These are phyloP conservation scores for Micronisus gabar DNA, from an alignment of 2,113 vertebrate species.

Conservation along the genomic window DNA sequence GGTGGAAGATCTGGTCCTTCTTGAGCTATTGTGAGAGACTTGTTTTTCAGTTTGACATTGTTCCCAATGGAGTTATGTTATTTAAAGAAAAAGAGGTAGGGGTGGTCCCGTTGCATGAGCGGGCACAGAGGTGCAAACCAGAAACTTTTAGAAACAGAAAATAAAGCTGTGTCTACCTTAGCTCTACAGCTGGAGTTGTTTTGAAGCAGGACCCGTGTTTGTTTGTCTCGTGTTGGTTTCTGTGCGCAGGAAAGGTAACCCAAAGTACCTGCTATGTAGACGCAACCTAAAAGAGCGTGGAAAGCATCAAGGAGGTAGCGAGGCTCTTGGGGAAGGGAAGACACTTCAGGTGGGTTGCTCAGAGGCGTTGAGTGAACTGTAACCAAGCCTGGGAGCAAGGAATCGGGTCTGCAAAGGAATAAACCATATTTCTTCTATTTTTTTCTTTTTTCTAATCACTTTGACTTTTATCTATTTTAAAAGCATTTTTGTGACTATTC, in stretches of 20 bases:
- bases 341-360: too few relatives aligned
- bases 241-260: background rate
- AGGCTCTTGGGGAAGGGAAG: background rate
- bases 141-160: background rate
- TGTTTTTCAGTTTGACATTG: background rate
- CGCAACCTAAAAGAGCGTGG: rapidly evolving
- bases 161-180: background rate
- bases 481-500: background rate
- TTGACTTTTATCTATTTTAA: background rate
- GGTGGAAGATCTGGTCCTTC: background rate
- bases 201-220: background rate
- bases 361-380: too few relatives aligned
- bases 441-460: background rate
- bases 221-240: background rate
- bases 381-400: background rate
- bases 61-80: background rate
- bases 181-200: background rate
- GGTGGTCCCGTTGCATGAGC: background rate
- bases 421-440: background rate
- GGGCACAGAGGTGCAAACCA: rapidly evolving
- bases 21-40: background rate
- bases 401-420: background rate
- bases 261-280: background rate
- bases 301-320: background rate
- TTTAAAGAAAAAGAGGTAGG: background rate